These are phyloP conservation scores for Calliphora vomitoria DNA, from an alignment of 2,888 invertebrate species.

Conservation along the genomic window DNA sequence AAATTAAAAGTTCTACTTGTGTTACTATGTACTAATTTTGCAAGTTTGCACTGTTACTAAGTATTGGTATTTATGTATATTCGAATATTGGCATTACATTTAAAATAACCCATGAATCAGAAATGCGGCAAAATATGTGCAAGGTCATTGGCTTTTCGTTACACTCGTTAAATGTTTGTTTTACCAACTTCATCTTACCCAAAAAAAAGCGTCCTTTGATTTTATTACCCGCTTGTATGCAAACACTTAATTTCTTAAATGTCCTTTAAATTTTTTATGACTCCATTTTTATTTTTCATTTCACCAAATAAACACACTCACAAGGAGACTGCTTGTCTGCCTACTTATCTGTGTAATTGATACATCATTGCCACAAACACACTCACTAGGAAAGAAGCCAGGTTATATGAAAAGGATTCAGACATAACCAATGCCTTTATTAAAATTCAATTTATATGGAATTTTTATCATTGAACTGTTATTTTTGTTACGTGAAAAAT, in stretches of 20 bases:
- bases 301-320: conserved; percentile 18
- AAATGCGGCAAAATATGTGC: neutral
- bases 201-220: neutral
- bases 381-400: neutral
- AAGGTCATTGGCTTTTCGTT: conserved; percentile 21
- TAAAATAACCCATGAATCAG: no score
- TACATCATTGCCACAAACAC: conserved; percentile 18
- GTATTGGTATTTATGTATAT: no score
- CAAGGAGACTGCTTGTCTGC: neutral
- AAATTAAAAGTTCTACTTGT: no score
- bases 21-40: no score
- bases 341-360: conserved; percentile 34
- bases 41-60: no score
- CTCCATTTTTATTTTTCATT: neutral
- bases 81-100: no score
- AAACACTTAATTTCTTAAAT: conserved; percentile 17
- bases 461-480: conserved; percentile 41
- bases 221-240: neutral
- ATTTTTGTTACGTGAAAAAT: conserved; percentile 51
- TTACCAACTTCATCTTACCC: neutral
- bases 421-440: conserved; percentile 27
- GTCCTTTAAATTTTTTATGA: conserved; percentile 7
- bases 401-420: conserved; percentile 18
- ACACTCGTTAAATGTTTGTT: neutral
- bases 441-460: conserved; percentile 55